A percentile compares a stretch with the other conserved stretches of the same genome.
Evolutionary conservation across 2,888 invertebrate species (phyloP).

Genomic region (Geophilus truncorum): DNA sequence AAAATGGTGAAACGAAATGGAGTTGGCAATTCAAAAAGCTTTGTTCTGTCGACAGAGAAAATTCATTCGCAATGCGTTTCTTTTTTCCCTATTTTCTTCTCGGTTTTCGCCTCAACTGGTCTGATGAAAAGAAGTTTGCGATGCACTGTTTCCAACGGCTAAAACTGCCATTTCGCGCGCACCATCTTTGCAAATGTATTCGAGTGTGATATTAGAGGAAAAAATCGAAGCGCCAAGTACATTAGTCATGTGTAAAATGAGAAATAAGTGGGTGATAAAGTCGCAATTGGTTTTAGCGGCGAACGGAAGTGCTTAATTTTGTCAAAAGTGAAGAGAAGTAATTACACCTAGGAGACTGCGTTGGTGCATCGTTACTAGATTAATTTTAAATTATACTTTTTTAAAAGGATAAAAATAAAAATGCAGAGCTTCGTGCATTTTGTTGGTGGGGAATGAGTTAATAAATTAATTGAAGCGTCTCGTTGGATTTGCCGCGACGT

Average conservation of each 20-base stretch:
- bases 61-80: background rate
- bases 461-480: background rate
- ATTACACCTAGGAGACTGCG: background rate
- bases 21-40: conserved; percentile 8
- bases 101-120: background rate
- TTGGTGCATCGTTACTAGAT: background rate
- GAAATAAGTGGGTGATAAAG: conserved; percentile 23
- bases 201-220: background rate
- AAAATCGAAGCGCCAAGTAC: background rate
- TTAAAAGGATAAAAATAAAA: background rate
- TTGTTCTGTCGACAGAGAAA: conserved; percentile 2
- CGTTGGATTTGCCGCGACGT: background rate
- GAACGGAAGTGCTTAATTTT: background rate
- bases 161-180: background rate
- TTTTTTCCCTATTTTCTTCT: background rate
- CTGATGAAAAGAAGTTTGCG: background rate
- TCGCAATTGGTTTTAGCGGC: background rate
- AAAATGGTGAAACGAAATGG: background rate
- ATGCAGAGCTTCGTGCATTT: background rate
- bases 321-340: background rate
- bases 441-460: background rate
- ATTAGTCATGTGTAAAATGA: conserved; percentile 7
- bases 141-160: background rate
- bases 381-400: background rate
- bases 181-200: conserved; percentile 8